A percentile compares a stretch with the other conserved stretches of the same genome.
Evolutionary conservation across 35 echinoderm and acorn worm genomes (phyloP).

Genomic region (Antedon bifida): DNA sequence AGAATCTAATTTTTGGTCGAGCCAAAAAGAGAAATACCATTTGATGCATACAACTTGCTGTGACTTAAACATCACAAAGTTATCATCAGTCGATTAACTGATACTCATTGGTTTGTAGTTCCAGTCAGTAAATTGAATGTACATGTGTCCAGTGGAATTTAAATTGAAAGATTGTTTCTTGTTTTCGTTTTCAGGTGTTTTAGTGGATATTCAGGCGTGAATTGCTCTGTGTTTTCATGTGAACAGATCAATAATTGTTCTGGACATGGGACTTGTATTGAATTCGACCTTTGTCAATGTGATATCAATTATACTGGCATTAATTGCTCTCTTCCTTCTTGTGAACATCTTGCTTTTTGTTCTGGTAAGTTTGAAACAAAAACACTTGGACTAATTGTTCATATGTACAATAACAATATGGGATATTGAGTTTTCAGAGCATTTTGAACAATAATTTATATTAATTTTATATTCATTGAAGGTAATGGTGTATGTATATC

Average conservation of each 20-base stretch:
- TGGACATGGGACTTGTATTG: neutral
- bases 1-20: too few relatives aligned
- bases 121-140: too few relatives aligned
- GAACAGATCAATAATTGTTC: slow-evolving; percentile 1
- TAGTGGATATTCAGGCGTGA: neutral
- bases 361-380: neutral
- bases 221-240: neutral
- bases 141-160: too few relatives aligned
- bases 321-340: neutral
- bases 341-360: neutral
- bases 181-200: neutral
- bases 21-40: too few relatives aligned
- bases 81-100: too few relatives aligned
- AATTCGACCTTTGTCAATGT: neutral
- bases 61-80: too few relatives aligned
- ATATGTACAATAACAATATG: too few relatives aligned
- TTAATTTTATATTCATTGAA: neutral
- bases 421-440: neutral
- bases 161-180: too few relatives aligned
- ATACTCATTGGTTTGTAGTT: too few relatives aligned
- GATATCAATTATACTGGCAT: neutral
- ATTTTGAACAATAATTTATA: neutral
- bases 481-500: neutral
- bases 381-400: neutral
- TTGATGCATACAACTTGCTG: too few relatives aligned